Evolutionary conservation across 2,113 vertebrate species (phyloP), one percentile per base, ranked within the genome.

Genomic region (Hippopotamus amphibius): DNA sequence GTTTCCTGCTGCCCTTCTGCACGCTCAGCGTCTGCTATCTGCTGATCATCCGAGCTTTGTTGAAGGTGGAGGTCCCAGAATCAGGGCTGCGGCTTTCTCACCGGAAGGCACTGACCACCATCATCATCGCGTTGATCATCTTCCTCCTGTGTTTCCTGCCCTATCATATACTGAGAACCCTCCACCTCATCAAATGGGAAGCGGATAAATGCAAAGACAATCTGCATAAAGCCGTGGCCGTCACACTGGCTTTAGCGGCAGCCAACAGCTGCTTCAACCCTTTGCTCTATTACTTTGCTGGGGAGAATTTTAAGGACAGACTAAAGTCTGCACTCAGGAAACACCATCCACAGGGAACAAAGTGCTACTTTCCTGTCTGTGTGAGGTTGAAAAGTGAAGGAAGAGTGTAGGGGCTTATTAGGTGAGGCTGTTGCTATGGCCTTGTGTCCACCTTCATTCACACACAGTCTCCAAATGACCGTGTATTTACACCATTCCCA

Each of bases 101-200:
- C 91, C 99, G 81, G 93, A 99, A 99, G 95, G 98, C 98, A 0
- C 84, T 98, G n/a, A 93, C 63, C 59, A 98, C 99, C 66, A 97
- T 99, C 50, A 61, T 98, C 97, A 98, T 99, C 53, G 95, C 98
- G 57, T 97, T 99, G 72, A 28, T 98, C 87, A 95, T 99, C 89
- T 99, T 99, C 77, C 79, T 99, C 2, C 10, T 98, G 33, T 99
- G 99, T n/a, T 99, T 99, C 94, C 96, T 99, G 97, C 99, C 99
- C 0, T 99, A 99, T 71, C 99, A 99, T 4, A 0, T 98, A 17
- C 97, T 99, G 77, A 77, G 98, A 53, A 99, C 99, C 6, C 2
- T 98, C 33, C 98, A 99, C 68, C 90, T 99, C 88, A 6, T 90
- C 9, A 7, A 0, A 0, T 97, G 86, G 55, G 3, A 33, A 3